Evolutionary conservation across 1,140 invertebrate genomes (phyloP).

Genomic region (Drosophila orena): DNA sequence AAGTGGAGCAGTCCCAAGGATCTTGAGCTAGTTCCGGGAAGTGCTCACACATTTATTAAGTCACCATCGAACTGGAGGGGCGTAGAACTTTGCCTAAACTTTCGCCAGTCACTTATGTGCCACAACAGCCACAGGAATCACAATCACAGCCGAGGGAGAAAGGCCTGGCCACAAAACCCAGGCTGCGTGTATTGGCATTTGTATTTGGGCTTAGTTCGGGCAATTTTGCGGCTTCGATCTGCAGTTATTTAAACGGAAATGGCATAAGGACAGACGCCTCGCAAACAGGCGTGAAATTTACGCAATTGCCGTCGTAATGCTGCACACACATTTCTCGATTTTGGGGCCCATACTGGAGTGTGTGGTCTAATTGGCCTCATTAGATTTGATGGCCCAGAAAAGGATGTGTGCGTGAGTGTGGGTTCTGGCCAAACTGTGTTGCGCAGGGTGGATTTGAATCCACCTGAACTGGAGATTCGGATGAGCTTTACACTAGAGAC

Average conservation of each 20-base stretch:
- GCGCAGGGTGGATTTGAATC: conserved; percentile 1
- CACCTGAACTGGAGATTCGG: not conserved
- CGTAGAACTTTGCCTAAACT: conserved; percentile 65
- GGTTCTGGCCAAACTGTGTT: not conserved
- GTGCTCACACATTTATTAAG: conserved; percentile 75
- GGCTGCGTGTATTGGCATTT: conserved; percentile 66
- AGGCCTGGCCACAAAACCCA: conserved; percentile 15
- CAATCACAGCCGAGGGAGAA: conserved; percentile 19
- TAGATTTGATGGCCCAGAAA: conserved; percentile 60
- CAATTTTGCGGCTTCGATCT: conserved; percentile 69
- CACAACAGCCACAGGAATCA: conserved; percentile 32
- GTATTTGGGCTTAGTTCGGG: conserved; percentile 68
- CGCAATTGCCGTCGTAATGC: conserved; percentile 79
- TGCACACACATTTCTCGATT: conserved; percentile 66
- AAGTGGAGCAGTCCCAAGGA: conserved; percentile 23
- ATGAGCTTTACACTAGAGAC: conserved; percentile 15
- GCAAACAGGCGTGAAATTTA: conserved; percentile 74
- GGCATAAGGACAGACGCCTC: conserved; percentile 21
- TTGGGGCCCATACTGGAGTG: conserved; percentile 30
- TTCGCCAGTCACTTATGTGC: conserved; percentile 71
- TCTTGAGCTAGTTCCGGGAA: conserved; percentile 60
- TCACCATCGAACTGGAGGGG: conserved; percentile 14
- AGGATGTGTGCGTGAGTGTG: conserved; percentile 26
- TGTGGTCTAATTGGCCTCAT: conserved; percentile 67
- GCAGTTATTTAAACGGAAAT: conserved; percentile 67